Evolutionary conservation across 2,888 invertebrate genomes (phyloP), one percentile per base, ranked within the genome.

Genomic region (Eustalomyia histrio): DNA sequence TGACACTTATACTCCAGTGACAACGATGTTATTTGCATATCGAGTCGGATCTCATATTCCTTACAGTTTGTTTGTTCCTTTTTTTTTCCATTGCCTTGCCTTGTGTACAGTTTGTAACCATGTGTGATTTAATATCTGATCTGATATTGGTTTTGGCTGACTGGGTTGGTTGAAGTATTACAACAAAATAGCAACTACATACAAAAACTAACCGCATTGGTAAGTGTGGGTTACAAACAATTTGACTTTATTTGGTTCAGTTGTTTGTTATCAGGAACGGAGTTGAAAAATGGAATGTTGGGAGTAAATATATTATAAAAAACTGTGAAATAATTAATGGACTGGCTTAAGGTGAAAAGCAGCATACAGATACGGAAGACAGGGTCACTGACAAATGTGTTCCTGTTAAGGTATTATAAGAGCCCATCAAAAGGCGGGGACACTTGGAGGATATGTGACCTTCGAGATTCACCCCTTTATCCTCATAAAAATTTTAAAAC

Each of bases 21-120:
- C 82, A 82, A 75, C 75, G 67, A 76, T 80, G 73, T 82, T 80
- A 79, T 76, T 79, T 76, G 82, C 82, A 79, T 79, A 82, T 82
- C 76, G 68, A 73, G 63, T 76, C 73, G 12, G 68, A 43, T 74
- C 76, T 80, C 81, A 81, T 78, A 81, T 81, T 81, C 73, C 76
- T 69, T 71, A 58, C 53, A 12, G 39, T 33, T 21, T 58, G 29
- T 29, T 50, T 60, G 33, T 17, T 24, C 21, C 6, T 57, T 29
- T 33, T 24, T 39, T 39, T 50, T 71, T 39, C 52, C 21, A 18
- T 29, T 78, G 50, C 16, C 43, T 16, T 43, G 65, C 53, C 60
- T 53, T 35, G 39, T 29, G 24, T 16, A 29, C 60, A 10, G n/a
- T 47, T 18, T 67, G 67, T 55, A 55, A 53, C 43, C 24, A 63